These are phyloP conservation scores for Aleiodes leptofemur DNA, from an alignment of 2,888 invertebrate genomes.

Conservation along the genomic window DNA sequence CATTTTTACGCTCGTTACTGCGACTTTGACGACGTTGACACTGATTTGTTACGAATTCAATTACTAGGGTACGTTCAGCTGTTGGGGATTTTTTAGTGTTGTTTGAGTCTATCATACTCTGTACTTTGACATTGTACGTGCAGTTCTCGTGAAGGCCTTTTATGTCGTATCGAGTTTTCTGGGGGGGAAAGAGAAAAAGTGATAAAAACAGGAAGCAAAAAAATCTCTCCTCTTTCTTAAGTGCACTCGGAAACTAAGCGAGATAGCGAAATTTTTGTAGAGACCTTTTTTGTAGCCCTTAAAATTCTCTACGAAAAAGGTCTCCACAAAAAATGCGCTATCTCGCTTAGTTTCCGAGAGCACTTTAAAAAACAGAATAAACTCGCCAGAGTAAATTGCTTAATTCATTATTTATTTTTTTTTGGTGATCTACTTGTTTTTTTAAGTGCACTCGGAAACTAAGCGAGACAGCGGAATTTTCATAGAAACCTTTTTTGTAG, in stretches of 20 bases:
- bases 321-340: too few species aligned
- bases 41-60: constrained; percentile 62
- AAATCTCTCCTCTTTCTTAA: too few species aligned
- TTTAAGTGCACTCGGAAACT: too few species aligned
- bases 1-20: constrained; percentile 34
- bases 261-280: too few species aligned
- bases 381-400: constrained; percentile 49
- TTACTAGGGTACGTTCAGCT: constrained; percentile 58
- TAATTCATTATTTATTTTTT: neutral
- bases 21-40: constrained; percentile 54
- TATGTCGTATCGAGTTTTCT: constrained; percentile 61
- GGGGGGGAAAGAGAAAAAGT: constrained; percentile 27
- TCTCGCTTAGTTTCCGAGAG: too few species aligned
- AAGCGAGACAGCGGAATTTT: too few species aligned
- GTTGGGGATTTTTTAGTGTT: constrained; percentile 16
- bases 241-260: too few species aligned
- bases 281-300: constrained; percentile 54
- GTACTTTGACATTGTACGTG: constrained; percentile 61
- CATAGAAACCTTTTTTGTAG: constrained; percentile 53
- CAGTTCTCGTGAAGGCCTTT: constrained; percentile 60
- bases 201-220: too few species aligned
- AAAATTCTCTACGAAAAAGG: too few species aligned
- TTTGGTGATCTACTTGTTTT: too few species aligned
- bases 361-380: constrained; percentile 36
- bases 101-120: constrained; percentile 50